A percentile compares a stretch with the other conserved stretches of the same genome.
These are phyloP conservation scores for Leptocoma aspasia DNA, from an alignment of 2,113 vertebrate species.

Conservation along the genomic window DNA sequence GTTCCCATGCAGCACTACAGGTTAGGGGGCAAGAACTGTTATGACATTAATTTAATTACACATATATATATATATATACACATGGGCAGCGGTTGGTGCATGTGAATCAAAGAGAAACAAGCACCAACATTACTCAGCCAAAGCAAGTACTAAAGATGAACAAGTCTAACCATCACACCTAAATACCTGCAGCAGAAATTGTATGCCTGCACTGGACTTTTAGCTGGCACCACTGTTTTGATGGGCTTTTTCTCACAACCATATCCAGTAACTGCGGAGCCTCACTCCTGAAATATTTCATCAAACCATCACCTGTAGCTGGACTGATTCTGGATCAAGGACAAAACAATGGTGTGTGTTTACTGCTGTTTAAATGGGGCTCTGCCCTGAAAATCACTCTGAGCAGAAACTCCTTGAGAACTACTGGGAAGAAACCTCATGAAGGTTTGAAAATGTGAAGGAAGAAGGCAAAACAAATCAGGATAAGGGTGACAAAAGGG, in stretches of 20 bases:
- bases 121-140: background rate
- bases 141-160: background rate
- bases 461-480: background rate
- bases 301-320: background rate
- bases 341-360: background rate
- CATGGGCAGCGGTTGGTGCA: background rate
- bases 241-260: background rate
- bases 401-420: background rate
- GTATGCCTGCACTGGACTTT: background rate
- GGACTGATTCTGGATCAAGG: background rate
- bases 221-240: background rate
- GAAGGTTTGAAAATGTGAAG: background rate
- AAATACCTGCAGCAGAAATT: background rate
- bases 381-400: background rate
- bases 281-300: background rate
- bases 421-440: background rate
- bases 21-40: background rate
- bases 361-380: background rate
- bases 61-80: accelerated
- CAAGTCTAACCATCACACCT: background rate
- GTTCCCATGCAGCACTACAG: background rate
- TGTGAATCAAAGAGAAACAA: background rate
- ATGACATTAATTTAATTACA: no score
- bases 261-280: background rate
- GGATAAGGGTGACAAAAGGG: background rate